Percentiles rank a stretch among this genome's conserved stretches.
These are phyloP conservation scores for Pogonophryne albipinna DNA, from an alignment of 2,797 vertebrate species.

Conservation along the genomic window DNA sequence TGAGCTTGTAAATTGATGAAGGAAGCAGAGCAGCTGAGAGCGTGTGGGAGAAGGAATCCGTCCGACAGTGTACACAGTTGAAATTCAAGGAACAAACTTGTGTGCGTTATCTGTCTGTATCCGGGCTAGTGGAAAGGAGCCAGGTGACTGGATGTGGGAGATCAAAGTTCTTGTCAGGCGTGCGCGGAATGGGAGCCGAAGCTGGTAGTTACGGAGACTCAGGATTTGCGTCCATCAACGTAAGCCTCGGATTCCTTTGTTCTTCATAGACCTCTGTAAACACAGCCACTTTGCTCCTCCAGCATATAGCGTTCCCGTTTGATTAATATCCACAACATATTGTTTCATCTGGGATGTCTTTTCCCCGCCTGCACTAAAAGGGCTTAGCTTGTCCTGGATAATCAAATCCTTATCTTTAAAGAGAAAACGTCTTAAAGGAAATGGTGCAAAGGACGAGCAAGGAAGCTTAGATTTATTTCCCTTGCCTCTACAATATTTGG, in stretches of 20 bases:
- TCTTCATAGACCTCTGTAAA: constrained; percentile 66
- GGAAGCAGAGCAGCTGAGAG: constrained; percentile 21
- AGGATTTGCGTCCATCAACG: constrained; percentile 84
- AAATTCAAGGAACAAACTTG: constrained; percentile 53
- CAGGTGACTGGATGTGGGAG: constrained; percentile 68
- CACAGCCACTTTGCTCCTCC: constrained; percentile 38
- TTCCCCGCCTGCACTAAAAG: constrained; percentile 46
- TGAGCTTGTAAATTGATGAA: constrained; percentile 13
- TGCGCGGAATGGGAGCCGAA: constrained; percentile 56
- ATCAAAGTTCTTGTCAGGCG: constrained; percentile 75
- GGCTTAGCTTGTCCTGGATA: constrained; percentile 61
- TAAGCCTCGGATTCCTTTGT: constrained; percentile 74
- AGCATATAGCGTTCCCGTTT: constrained; percentile 32
- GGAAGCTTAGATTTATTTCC: constrained; percentile 59
- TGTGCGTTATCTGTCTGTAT: constrained; percentile 64
- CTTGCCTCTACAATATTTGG: constrained; percentile 37
- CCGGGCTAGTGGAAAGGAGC: constrained; percentile 52
- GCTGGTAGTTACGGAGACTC: constrained; percentile 76
- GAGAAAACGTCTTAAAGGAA: constrained; percentile 58
- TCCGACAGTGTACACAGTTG: constrained; percentile 39
- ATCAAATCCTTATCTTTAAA: constrained; percentile 71
- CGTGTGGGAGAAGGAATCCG: constrained; percentile 12
- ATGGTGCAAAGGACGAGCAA: constrained; percentile 60
- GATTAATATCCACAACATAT: constrained; percentile 62
- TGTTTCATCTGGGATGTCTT: constrained; percentile 57